A percentile compares a stretch with the other conserved stretches of the same genome.
phyloP scores from a whole-genome alignment of 2,888 invertebrate species.

The Eurois occulta region DNA sequence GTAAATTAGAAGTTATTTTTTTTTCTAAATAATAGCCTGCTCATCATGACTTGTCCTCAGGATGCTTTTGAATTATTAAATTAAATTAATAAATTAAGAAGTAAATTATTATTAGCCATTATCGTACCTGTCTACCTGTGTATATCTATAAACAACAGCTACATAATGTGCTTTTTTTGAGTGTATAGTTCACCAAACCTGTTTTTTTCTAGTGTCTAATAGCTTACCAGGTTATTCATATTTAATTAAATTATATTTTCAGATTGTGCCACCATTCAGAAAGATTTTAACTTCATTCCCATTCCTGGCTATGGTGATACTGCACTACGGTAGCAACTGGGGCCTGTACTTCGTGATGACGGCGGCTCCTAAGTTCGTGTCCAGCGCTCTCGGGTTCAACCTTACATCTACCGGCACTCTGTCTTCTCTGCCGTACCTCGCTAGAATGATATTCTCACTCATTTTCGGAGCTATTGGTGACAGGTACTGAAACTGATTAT shows the following conservation, averaged over 20 bases:
- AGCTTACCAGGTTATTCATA: not conserved
- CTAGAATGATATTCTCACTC: constrained; percentile 93
- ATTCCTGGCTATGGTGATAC: constrained; percentile 92
- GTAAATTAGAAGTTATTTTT: too few relatives aligned
- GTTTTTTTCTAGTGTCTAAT: not conserved
- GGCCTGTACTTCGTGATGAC: constrained; percentile 94
- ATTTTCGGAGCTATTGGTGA: constrained; percentile 94
- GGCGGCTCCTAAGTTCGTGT: constrained; percentile 94
- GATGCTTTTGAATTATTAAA: too few relatives aligned
- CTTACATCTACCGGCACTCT: constrained; percentile 93
- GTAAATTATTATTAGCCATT: not conserved
- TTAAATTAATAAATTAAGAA: too few relatives aligned
- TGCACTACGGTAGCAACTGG: constrained; percentile 95
- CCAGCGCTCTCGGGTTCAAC: constrained; percentile 93
- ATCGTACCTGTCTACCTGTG: not conserved
- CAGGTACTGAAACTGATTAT: constrained; percentile 73
- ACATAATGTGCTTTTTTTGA: not conserved
- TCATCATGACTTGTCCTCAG: too few relatives aligned
- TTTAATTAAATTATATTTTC: constrained; percentile 64
- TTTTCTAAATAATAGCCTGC: too few relatives aligned
- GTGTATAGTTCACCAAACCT: not conserved
- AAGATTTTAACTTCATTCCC: constrained; percentile 92
- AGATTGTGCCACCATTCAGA: constrained; percentile 92
- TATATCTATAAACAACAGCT: not conserved
- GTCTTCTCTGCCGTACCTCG: constrained; percentile 93